Conservation (phyloP, 2,888 invertebrate genomes). For the Drosophila paramelanica region DNA sequence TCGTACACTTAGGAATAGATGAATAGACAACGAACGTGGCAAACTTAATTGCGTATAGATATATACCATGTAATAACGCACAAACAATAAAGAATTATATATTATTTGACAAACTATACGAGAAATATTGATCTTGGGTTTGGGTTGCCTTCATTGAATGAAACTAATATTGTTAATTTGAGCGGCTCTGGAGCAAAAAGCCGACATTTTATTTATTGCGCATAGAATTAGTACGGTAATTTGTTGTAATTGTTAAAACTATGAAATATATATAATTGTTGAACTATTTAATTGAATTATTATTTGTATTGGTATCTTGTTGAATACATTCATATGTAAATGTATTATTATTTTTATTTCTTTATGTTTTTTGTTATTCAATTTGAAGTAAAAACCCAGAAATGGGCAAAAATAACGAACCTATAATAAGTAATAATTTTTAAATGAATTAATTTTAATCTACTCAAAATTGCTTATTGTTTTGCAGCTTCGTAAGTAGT, state of each 20-base stretch:
- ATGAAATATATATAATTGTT: slow-evolving; percentile 70
- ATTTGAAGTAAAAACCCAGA: slow-evolving; percentile 26
- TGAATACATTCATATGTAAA: slow-evolving; percentile 23
- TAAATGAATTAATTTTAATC: slow-evolving; percentile 19
- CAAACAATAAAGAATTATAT: slow-evolving; percentile 46
- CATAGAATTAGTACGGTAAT: slow-evolving; percentile 72
- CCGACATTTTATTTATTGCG: slow-evolving; percentile 72
- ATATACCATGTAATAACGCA: slow-evolving; percentile 43
- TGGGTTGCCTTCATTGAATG: not conserved
- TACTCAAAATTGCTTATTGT: slow-evolving; percentile 41
- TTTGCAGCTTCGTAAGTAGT: slow-evolving; percentile 56
- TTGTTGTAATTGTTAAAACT: slow-evolving; percentile 74
- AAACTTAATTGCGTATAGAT: slow-evolving; percentile 18
- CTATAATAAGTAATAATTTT: slow-evolving; percentile 33
- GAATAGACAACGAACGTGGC: slow-evolving; percentile 6
- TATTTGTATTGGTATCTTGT: slow-evolving; percentile 51
- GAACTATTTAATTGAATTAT: slow-evolving; percentile 74
- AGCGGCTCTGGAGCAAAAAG: slow-evolving; percentile 53
- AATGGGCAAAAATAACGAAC: slow-evolving; percentile 35
- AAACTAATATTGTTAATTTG: slow-evolving; percentile 39
- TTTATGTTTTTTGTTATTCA: slow-evolving; percentile 20
- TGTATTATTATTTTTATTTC: slow-evolving; percentile 17
- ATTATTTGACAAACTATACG: slow-evolving; percentile 1
- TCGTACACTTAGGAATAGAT: slow-evolving; percentile 21
- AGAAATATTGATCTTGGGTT: not conserved